These are phyloP conservation scores for Octodon degus DNA, from an alignment of 2,113 vertebrate genomes.

Conservation along the genomic window DNA sequence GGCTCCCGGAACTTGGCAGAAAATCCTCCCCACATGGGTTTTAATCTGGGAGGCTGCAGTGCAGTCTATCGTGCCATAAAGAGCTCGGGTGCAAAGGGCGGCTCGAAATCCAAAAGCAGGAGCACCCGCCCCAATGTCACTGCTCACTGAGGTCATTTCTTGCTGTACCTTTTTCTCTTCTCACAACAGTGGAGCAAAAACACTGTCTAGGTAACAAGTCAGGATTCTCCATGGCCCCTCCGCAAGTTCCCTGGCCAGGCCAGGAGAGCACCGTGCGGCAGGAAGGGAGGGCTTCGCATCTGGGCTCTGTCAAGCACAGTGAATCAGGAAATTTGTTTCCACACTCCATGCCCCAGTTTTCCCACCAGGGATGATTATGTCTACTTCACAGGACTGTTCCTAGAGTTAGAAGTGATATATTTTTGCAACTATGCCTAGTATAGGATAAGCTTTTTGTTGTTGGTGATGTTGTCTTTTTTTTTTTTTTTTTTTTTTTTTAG, in stretches of 20 bases:
- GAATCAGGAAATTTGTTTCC: background rate
- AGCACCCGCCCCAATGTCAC: background rate
- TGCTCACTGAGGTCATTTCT: conserved; percentile 12
- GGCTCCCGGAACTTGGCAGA: too few species aligned
- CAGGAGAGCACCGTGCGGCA: background rate
- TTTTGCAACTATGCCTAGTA: background rate
- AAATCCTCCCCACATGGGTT: background rate
- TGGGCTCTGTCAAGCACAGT: background rate
- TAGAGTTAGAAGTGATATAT: background rate
- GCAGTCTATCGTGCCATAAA: background rate
- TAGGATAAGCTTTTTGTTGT: background rate
- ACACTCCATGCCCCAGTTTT: background rate
- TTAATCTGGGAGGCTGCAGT: background rate
- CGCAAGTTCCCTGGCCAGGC: background rate
- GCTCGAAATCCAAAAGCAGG: background rate
- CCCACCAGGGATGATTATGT: background rate
- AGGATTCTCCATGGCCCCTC: background rate
- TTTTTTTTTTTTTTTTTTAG: too few species aligned
- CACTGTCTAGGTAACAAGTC: background rate
- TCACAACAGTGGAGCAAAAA: background rate
- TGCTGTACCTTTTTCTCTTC: background rate
- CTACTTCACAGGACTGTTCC: background rate
- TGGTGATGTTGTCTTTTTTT: too few species aligned
- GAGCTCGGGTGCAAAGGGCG: background rate
- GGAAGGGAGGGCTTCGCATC: background rate